Base-by-base conservation (phyloP, 2,888 invertebrate genomes). In the Autographa gamma region DNA sequence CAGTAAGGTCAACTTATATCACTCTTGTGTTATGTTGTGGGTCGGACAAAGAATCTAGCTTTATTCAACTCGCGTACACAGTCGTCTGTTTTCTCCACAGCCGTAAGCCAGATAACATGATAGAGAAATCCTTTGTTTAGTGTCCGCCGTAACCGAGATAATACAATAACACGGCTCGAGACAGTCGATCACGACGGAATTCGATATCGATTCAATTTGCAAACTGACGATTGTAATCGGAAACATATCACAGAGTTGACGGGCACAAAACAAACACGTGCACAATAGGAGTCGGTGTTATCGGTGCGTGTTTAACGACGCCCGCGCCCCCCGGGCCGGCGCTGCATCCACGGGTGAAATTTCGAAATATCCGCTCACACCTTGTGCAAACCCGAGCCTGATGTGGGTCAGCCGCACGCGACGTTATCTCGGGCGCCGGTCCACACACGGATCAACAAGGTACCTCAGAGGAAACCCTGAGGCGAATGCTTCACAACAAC, bases 321-420 rank as follows among this genome's bases (percentile, higher is more conserved):
- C 68, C 76, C 69, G 76, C 54, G 54, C 54, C 19, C 54, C 73
- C 69, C 75, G 74, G 76, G 19, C 69, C 75, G 74, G 76, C 66
- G 66, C 61, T 81, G 77, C 84, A 82, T 83, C 80, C 79, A 76
- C 85, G 78, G 77, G 85, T 82, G 86, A 89, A 85, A 90, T 90
- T 89, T 89, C 86, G 87, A 89, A 88, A 89, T 80, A 86, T 85
- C 85, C 83, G 79, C 85, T 76, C 84, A 82, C 85, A 82, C 84
- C 85, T 86, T 85, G 77, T 80, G 81, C 79, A 80, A 84, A 83
- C 86, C 81, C 73, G 66, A 63, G 73, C 77, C 76, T 82, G 84
- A 93, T 90, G 89, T 92, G 89, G 92, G 93, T 92, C 92, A 91
- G 64, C 81, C 83, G 73, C 76, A 73, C 69, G 71, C 83, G 83